phyloP scores from a whole-genome alignment of 2,888 invertebrate species.

The Trissoscelio sp. region DNA sequence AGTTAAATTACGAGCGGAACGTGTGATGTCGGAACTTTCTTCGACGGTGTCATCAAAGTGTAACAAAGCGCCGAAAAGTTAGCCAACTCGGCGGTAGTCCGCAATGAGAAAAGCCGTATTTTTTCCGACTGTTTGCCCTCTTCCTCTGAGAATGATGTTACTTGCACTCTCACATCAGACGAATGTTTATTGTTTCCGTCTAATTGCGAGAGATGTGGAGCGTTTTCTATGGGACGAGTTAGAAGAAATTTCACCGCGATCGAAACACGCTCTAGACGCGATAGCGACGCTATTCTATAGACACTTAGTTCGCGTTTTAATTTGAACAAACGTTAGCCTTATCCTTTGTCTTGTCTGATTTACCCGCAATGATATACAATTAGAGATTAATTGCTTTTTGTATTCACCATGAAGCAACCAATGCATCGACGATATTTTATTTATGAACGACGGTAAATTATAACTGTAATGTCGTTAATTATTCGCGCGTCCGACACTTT shows the following conservation, averaged over 20 bases:
- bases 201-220: conserved; percentile 72
- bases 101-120: conserved; percentile 43
- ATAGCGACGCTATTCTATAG: conserved; percentile 30
- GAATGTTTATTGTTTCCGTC: conserved; percentile 74
- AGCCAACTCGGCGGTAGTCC: background rate
- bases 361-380: conserved; percentile 47
- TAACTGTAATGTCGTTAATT: conserved; percentile 33
- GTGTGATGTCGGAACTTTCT: conserved; percentile 52
- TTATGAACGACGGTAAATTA: conserved; percentile 20
- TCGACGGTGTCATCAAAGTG: conserved; percentile 40
- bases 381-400: conserved; percentile 28
- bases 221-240: conserved; percentile 60
- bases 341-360: conserved; percentile 24
- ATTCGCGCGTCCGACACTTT: conserved; percentile 4
- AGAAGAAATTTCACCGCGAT: conserved; percentile 62
- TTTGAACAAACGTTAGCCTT: conserved; percentile 11
- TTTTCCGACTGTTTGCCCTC: conserved; percentile 34
- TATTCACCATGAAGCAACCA: conserved; percentile 9
- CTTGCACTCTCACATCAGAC: conserved; percentile 76
- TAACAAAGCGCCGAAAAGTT: conserved; percentile 28
- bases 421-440: conserved; percentile 33
- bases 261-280: conserved; percentile 30
- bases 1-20: conserved; percentile 46
- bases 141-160: conserved; percentile 77
- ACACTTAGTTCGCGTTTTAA: conserved; percentile 25